A percentile compares a stretch with the other conserved stretches of the same genome.
These are phyloP conservation scores for Sebastiscus albofasciatus DNA, from an alignment of 2,797 vertebrate genomes.

Conservation along the genomic window DNA sequence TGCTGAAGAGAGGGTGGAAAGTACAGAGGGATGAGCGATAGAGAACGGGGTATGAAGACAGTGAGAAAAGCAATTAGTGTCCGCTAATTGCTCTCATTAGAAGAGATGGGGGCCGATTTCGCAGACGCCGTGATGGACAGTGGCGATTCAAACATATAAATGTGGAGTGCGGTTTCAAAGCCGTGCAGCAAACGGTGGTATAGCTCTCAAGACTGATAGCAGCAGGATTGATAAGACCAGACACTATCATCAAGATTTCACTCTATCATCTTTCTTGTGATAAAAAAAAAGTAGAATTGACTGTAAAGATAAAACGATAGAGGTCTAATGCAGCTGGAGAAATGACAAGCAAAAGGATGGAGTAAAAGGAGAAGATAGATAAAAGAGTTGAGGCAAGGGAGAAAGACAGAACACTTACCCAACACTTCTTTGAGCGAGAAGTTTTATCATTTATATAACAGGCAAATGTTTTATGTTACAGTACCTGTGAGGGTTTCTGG, in stretches of 20 bases:
- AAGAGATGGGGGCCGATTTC: conserved; percentile 52
- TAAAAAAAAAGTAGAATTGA: conserved; percentile 29
- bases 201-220: conserved; percentile 52
- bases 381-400: not conserved
- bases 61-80: conserved; percentile 72
- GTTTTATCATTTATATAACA: not conserved
- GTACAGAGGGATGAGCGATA: conserved; percentile 4
- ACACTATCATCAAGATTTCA: conserved; percentile 50
- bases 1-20: conserved; percentile 32
- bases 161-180: conserved; percentile 33
- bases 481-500: too few relatives aligned
- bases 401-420: not conserved
- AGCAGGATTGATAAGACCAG: conserved; percentile 56
- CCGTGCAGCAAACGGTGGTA: conserved; percentile 8
- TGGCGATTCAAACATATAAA: conserved; percentile 27
- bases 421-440: not conserved
- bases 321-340: not conserved
- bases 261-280: conserved; percentile 38
- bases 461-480: too few relatives aligned
- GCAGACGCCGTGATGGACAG: conserved; percentile 37
- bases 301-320: conserved; percentile 34
- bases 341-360: conserved; percentile 18
- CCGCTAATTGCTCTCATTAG: conserved; percentile 77
- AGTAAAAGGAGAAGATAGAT: conserved; percentile 18
- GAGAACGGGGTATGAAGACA: conserved; percentile 45